These are phyloP conservation scores for Pangasianodon gigas DNA, from an alignment of 2,113 vertebrate genomes.

Conservation along the genomic window DNA sequence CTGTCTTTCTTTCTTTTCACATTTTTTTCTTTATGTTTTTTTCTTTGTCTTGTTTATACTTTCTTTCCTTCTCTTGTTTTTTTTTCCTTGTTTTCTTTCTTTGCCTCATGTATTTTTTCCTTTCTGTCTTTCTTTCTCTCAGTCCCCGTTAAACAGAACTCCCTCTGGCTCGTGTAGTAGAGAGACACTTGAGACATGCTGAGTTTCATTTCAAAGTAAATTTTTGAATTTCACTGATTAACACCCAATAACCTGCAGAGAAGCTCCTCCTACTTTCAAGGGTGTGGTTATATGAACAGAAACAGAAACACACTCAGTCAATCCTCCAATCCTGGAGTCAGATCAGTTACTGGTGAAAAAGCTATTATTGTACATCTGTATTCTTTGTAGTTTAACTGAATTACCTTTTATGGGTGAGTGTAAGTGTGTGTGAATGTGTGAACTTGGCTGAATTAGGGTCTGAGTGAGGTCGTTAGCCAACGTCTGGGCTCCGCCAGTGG, in stretches of 20 bases:
- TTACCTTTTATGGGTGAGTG: background rate
- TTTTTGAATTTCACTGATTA: background rate
- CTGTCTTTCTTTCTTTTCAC: background rate
- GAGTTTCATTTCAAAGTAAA: background rate
- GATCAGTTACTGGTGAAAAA: background rate
- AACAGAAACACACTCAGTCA: background rate
- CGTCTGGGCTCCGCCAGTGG: conserved; percentile 25
- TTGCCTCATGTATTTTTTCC: background rate
- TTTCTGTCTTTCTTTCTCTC: background rate
- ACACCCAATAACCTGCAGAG: background rate
- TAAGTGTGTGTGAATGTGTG: conserved; percentile 13
- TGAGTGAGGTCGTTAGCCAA: background rate
- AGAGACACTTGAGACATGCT: background rate
- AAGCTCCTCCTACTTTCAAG: background rate
- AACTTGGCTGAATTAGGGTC: background rate
- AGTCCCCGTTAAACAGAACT: background rate
- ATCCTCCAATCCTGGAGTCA: background rate
- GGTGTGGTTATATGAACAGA: background rate
- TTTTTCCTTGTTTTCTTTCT: background rate
- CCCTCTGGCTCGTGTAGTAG: background rate
- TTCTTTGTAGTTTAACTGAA: background rate
- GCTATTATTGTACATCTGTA: background rate
- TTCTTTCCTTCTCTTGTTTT: too few species aligned
- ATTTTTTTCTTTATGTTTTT: background rate
- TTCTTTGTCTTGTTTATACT: background rate